Evolutionary conservation across 2,113 vertebrate species (phyloP).

Genomic region (Semicossyphus pulcher): DNA sequence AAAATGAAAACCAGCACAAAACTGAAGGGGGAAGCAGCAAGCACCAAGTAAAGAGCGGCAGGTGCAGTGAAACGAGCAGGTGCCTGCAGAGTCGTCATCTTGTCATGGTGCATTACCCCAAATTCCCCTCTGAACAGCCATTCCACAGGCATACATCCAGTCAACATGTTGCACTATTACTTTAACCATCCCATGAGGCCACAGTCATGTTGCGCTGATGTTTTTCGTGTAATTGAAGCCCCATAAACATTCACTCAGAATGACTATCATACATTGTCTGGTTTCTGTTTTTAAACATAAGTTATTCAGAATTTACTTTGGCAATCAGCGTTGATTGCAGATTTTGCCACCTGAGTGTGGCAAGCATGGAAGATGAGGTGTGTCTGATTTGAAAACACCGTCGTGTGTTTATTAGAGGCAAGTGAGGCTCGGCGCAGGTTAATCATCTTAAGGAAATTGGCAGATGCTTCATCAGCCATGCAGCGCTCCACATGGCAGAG

Average conservation of each 20-base stretch:
- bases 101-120: slow-evolving; percentile 50
- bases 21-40: background rate
- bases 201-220: background rate
- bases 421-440: slow-evolving; percentile 29
- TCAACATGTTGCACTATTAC: slow-evolving; percentile 27
- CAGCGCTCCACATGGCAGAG: slow-evolving; percentile 28
- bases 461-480: slow-evolving; percentile 52
- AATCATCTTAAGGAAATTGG: slow-evolving; percentile 60
- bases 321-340: slow-evolving; percentile 58
- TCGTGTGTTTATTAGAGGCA: slow-evolving; percentile 54
- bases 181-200: slow-evolving; percentile 1
- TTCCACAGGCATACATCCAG: slow-evolving; percentile 17
- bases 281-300: slow-evolving; percentile 23
- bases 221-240: background rate
- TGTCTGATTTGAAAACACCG: slow-evolving; percentile 48
- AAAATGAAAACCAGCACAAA: background rate
- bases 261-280: background rate
- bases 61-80: slow-evolving; percentile 49
- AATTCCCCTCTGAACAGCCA: slow-evolving; percentile 55
- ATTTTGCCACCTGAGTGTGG: slow-evolving; percentile 21
- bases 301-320: slow-evolving; percentile 30
- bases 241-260: slow-evolving; percentile 12
- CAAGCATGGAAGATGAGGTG: slow-evolving; percentile 42
- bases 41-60: slow-evolving; percentile 14
- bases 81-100: slow-evolving; percentile 22